Evolutionary conservation across 2,888 invertebrate species (phyloP).

Genomic region (Protonemura montana): DNA sequence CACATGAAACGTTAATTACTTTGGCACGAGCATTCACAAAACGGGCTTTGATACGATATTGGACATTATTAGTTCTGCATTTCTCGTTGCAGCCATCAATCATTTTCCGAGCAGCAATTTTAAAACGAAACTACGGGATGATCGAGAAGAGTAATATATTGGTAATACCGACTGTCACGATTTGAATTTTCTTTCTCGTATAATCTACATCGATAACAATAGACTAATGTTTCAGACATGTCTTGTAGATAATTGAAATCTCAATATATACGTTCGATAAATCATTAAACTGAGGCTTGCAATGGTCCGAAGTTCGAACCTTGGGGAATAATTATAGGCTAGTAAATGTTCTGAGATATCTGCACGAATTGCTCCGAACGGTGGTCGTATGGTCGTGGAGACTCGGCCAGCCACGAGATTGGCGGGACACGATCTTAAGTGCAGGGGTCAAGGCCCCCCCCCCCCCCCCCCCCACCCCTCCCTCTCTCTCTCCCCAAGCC

Average conservation of each 20-base stretch:
- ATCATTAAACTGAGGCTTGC: not conserved
- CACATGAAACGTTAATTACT: not conserved
- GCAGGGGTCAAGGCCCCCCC: not conserved
- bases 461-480: not conserved
- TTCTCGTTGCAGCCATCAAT: not conserved
- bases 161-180: not conserved
- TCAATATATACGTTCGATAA: constrained; percentile 14
- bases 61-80: not conserved
- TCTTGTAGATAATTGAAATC: constrained; percentile 18
- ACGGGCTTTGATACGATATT: not conserved
- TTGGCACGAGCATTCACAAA: not conserved
- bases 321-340: constrained; percentile 25
- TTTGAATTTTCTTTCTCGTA: not conserved
- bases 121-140: not conserved
- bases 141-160: not conserved
- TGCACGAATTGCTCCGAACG: constrained; percentile 58
- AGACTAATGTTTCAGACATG: constrained; percentile 18
- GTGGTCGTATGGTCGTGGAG: constrained; percentile 53
- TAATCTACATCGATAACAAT: not conserved
- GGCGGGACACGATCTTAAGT: constrained; percentile 2
- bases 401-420: not conserved
- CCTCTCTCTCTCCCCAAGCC: too few species aligned
- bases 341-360: constrained; percentile 48
- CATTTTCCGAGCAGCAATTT: not conserved
- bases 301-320: not conserved